These are phyloP conservation scores for Hycleus phaleratus DNA, from an alignment of 1,140 invertebrate species.

Conservation along the genomic window DNA sequence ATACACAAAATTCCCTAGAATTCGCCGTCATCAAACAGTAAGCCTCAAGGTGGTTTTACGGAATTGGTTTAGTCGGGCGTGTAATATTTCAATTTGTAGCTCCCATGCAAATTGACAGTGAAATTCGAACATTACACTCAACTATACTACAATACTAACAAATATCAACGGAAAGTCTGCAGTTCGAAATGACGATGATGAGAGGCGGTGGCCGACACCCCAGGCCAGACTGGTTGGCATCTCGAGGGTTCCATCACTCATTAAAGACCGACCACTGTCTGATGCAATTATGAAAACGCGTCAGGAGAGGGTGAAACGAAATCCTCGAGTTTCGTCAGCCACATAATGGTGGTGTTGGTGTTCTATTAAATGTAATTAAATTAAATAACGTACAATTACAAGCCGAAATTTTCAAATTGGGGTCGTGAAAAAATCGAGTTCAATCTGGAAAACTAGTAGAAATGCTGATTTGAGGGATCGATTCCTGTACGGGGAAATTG, in stretches of 20 bases:
- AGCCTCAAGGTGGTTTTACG: background rate
- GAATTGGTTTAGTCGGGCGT: constrained; percentile 9
- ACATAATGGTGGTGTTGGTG: no score
- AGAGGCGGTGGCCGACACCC: no score
- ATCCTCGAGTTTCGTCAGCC: background rate
- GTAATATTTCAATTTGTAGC: constrained; percentile 3
- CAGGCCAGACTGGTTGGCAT: background rate
- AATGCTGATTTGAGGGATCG: constrained; percentile 29
- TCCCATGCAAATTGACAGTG: constrained; percentile 9
- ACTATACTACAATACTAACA: background rate
- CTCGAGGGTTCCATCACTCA: constrained; percentile 10
- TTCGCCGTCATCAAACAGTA: no score
- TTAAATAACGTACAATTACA: no score
- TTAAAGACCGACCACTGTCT: constrained; percentile 11
- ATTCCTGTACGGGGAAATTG: constrained; percentile 28
- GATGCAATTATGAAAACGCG: constrained; percentile 11
- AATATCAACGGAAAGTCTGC: no score
- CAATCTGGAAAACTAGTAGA: background rate
- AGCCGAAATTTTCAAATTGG: no score
- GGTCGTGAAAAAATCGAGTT: no score
- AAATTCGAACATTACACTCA: background rate
- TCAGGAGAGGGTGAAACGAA: constrained; percentile 1
- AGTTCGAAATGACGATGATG: no score
- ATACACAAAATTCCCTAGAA: no score
- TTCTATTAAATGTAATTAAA: no score